Percentiles rank a stretch among this genome's conserved stretches.
These are phyloP conservation scores for Calcarius lapponicus DNA, from an alignment of 2,797 vertebrate genomes.

Conservation along the genomic window DNA sequence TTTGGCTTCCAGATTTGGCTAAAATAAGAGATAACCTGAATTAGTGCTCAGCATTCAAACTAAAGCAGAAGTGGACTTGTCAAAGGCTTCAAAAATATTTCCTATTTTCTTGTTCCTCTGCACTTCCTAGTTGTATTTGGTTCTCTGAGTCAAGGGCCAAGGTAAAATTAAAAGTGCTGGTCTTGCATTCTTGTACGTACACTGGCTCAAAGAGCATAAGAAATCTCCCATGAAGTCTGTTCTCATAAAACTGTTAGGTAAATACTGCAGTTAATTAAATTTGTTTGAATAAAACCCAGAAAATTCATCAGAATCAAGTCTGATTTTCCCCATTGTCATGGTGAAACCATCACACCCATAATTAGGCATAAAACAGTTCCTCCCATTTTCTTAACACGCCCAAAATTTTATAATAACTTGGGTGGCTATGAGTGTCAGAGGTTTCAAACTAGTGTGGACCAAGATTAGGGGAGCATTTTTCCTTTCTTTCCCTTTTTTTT, in stretches of 20 bases:
- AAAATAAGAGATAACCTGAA: conserved; percentile 24
- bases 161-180: conserved; percentile 26
- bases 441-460: not conserved
- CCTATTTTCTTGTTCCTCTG: conserved; percentile 45
- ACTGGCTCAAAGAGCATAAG: not conserved
- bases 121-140: not conserved
- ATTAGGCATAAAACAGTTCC: not conserved
- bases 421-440: not conserved
- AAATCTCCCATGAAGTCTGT: not conserved
- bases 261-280: not conserved
- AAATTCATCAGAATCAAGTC: not conserved
- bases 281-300: not conserved
- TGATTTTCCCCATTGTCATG: not conserved
- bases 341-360: no score
- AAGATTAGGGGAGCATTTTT: not conserved
- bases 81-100: conserved; percentile 43
- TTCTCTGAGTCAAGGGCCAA: conserved; percentile 15
- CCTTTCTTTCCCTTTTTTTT: not conserved
- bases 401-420: not conserved
- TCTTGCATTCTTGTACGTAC: not conserved
- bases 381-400: not conserved
- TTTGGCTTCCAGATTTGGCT: conserved; percentile 31
- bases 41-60: conserved; percentile 36
- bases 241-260: not conserved
- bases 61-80: conserved; percentile 47